Percentiles rank a stretch among this genome's conserved stretches.
Evolutionary conservation across 2,113 vertebrate genomes (phyloP).

Genomic region (Peromyscus leucopus): DNA sequence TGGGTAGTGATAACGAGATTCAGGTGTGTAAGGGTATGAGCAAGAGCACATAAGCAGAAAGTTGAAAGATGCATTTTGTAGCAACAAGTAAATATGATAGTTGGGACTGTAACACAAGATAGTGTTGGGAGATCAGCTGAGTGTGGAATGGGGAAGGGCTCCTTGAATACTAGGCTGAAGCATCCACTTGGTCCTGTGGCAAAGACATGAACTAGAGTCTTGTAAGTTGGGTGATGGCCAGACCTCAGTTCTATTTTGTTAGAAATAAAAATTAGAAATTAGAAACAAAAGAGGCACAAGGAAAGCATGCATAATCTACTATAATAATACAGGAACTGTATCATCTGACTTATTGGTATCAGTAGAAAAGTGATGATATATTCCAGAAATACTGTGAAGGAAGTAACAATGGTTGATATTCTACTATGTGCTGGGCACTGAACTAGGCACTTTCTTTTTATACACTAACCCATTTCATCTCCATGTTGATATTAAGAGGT

Average conservation of each 20-base stretch:
- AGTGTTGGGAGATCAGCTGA: neutral
- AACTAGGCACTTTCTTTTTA: slow-evolving; percentile 14
- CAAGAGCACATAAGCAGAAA: neutral
- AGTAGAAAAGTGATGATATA: slow-evolving; percentile 25
- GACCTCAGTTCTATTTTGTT: slow-evolving; percentile 5
- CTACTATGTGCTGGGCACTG: neutral
- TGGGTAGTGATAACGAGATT: slow-evolving; percentile 19
- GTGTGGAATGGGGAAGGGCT: neutral
- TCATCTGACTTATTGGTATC: neutral
- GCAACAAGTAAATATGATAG: slow-evolving; percentile 40
- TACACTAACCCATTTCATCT: slow-evolving; percentile 27
- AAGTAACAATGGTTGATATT: slow-evolving; percentile 25
- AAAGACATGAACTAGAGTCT: slow-evolving; percentile 39
- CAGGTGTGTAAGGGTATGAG: slow-evolving; percentile 13
- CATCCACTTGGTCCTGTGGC: neutral
- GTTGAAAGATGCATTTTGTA: slow-evolving; percentile 19
- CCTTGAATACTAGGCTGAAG: neutral
- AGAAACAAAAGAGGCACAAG: neutral
- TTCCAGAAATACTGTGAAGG: neutral
- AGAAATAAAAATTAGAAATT: slow-evolving; percentile 44
- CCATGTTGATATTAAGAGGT: neutral
- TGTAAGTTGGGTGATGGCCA: neutral
- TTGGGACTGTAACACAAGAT: neutral
- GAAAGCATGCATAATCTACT: neutral
- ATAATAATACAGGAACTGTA: slow-evolving; percentile 5